Base-by-base conservation (phyloP, 2,113 vertebrate species). In the Boleophthalmus pectinirostris region DNA sequence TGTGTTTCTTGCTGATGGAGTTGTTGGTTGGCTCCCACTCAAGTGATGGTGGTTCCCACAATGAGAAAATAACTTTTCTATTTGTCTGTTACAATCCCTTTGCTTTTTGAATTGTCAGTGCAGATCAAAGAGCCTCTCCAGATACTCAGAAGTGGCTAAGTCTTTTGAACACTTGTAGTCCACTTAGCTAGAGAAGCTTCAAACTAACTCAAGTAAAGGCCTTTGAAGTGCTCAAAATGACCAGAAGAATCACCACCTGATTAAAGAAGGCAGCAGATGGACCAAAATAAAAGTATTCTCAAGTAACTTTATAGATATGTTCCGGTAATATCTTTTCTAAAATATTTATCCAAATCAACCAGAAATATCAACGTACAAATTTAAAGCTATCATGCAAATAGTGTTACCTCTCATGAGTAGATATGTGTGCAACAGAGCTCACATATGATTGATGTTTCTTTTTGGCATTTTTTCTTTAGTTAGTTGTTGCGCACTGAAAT, bases 161-260 rank as follows among this genome's bases (percentile, higher is more conserved):
- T 54, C 71, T 72, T 68, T 82, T 79, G 87, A 77, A 79, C 68
- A 64, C 78, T 75, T 68, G 45, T 75, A 68, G 68, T 68, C 64
- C 4, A 10, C 83, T 78, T 82, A 78, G 81, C 75, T 53, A 79
- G 80, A 70, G 68, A 68, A 57, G 69, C 5, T 58, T 21, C 24
- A 66, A 0, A 79, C 70, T 83, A 10, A 84, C 75, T 66, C 63
- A 70, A 65, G 74, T 33, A 68, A 77, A 78, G 68, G 69, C 60
- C 80, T 89, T 89, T 90, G 88, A 43, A 43, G 38, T 10, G 35
- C 38, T 43, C 38, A 89, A 49, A 29, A 29, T 29, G 29, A 68
- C 66, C 65, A 65, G 23, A 69, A 71, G 72, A 71, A 79, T 43
- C 68, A 20, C 66, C 33, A 46, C 56, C 64, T 70, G 73, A 83